phyloP scores from a whole-genome alignment of 2,113 vertebrate genomes.

The Serinus canaria region DNA sequence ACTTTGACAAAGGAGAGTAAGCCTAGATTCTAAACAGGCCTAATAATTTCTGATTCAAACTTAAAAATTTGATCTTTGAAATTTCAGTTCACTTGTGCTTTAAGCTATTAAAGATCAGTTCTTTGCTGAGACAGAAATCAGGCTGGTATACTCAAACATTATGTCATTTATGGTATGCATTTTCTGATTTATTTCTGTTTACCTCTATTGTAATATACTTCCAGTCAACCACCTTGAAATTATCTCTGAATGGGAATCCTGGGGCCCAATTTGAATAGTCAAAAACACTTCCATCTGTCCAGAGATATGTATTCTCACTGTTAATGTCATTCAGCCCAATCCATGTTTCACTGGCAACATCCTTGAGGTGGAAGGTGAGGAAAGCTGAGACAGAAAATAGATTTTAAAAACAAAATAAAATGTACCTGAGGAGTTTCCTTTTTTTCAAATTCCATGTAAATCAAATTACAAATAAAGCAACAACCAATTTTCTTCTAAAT shows the following conservation, averaged over 20 bases:
- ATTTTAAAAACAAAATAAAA: not conserved
- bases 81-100: not conserved
- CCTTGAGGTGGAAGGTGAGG: conserved; percentile 77
- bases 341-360: conserved; percentile 74
- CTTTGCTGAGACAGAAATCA: not conserved
- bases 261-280: conserved; percentile 85
- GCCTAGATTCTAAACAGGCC: not conserved
- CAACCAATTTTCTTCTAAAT: not conserved
- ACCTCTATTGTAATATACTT: not conserved
- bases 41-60: not conserved
- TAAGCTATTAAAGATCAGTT: not conserved
- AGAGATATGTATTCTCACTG: conserved; percentile 79
- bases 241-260: conserved; percentile 65
- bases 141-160: not conserved
- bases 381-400: conserved; percentile 73
- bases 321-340: conserved; percentile 88
- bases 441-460: not conserved
- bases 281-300: conserved; percentile 85
- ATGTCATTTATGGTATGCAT: not conserved
- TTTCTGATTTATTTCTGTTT: not conserved
- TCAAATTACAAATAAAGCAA: not conserved
- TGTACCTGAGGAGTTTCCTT: not conserved
- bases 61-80: not conserved
- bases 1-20: not conserved
- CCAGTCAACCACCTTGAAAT: accelerated